These are phyloP conservation scores for Poeciliopsis retropinna DNA, from an alignment of 2,113 vertebrate genomes.

Conservation along the genomic window DNA sequence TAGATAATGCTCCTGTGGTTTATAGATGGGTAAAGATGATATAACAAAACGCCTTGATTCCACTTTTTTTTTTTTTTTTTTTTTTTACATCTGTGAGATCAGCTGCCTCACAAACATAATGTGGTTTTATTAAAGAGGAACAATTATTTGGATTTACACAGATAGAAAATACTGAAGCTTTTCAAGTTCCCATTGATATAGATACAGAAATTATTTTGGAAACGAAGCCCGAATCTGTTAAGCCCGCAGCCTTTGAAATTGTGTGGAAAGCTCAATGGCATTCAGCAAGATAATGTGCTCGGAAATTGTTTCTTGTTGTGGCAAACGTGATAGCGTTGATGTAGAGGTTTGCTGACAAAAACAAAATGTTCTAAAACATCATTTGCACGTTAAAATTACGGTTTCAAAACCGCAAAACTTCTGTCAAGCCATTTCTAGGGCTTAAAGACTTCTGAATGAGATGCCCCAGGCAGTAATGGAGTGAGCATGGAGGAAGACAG, in stretches of 20 bases:
- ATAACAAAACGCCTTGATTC: slow-evolving; percentile 49
- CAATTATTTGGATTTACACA: not conserved
- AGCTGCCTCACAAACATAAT: slow-evolving; percentile 8
- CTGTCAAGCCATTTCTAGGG: not conserved
- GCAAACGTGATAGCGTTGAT: not conserved
- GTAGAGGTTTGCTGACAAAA: not conserved
- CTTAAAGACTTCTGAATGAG: not conserved
- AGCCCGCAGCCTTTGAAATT: not conserved
- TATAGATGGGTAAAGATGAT: slow-evolving; percentile 57
- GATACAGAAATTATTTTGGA: not conserved
- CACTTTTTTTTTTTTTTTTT: slow-evolving; percentile 11
- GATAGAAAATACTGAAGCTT: slow-evolving; percentile 4
- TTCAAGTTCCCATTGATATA: not conserved
- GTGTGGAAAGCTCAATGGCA: not conserved
- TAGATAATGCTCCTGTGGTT: slow-evolving; percentile 61
- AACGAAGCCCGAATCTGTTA: not conserved
- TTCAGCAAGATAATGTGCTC: not conserved
- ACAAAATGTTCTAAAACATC: not conserved
- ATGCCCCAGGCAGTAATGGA: not conserved
- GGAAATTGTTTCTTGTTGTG: not conserved
- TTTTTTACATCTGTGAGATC: not conserved
- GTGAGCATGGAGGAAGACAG: not conserved
- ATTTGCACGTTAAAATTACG: not conserved
- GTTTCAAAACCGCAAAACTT: not conserved
- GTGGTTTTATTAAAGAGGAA: slow-evolving; percentile 25